These are phyloP conservation scores for Carassius auratus DNA, from an alignment of 2,113 vertebrate species.

Conservation along the genomic window DNA sequence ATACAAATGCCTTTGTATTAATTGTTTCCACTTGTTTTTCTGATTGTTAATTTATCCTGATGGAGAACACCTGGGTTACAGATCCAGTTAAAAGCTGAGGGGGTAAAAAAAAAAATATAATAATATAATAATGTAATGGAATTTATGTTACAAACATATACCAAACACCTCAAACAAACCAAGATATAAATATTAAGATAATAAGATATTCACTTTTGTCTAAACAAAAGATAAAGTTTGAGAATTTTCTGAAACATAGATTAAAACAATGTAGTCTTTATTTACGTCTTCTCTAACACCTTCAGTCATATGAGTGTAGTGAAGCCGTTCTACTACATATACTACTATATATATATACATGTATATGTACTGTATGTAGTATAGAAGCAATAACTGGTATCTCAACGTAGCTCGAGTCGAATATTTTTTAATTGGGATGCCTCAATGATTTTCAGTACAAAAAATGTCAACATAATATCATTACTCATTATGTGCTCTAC, in stretches of 20 bases:
- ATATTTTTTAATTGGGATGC: no score
- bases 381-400: not conserved
- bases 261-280: not conserved
- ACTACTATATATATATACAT: no score
- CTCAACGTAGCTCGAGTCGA: not conserved
- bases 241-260: not conserved
- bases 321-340: not conserved
- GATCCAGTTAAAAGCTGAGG: not conserved
- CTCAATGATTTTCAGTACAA: no score
- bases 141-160: not conserved
- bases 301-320: not conserved
- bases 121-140: not conserved
- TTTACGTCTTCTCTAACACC: not conserved
- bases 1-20: constrained; percentile 37
- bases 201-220: no score
- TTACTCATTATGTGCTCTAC: no score
- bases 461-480: no score
- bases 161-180: no score
- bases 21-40: constrained; percentile 53
- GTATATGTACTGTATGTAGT: no score
- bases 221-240: no score
- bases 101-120: not conserved
- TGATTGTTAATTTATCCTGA: constrained; percentile 41
- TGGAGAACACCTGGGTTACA: constrained; percentile 40
- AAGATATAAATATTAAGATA: no score